phyloP scores from a whole-genome alignment of 1,140 invertebrate species.

The Argopecten irradians region DNA sequence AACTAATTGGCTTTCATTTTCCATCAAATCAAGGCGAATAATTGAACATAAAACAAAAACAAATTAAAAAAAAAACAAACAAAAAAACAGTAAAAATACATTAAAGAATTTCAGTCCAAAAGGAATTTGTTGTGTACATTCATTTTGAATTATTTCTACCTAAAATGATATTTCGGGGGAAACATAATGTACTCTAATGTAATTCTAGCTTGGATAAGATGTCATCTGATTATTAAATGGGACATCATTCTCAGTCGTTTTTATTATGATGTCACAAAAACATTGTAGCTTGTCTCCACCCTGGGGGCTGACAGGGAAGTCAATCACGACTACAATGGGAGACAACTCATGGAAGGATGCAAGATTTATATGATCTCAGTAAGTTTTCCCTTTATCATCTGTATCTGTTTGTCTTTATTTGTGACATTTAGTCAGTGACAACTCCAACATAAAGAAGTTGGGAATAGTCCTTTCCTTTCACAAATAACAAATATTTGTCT shows the following conservation, averaged over 20 bases:
- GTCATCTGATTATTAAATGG: neutral
- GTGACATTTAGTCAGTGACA: neutral
- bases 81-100: too few species aligned
- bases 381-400: neutral
- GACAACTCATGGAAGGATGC: neutral
- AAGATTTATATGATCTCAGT: neutral
- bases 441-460: neutral
- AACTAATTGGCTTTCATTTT: too few species aligned
- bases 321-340: neutral
- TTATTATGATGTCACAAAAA: neutral
- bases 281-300: neutral
- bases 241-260: neutral
- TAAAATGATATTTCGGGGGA: neutral
- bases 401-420: neutral
- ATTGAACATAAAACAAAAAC: too few species aligned
- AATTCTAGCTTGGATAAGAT: neutral
- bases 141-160: too few species aligned
- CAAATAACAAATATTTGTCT: slow-evolving; percentile 11
- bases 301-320: neutral
- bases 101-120: too few species aligned
- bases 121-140: too few species aligned
- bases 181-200: too few species aligned
- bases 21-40: too few species aligned
- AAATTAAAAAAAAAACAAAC: too few species aligned
- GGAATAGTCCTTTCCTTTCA: neutral